These are phyloP conservation scores for Leptinotarsa peninsularis DNA, from an alignment of 2,888 invertebrate species.

Conservation along the genomic window DNA sequence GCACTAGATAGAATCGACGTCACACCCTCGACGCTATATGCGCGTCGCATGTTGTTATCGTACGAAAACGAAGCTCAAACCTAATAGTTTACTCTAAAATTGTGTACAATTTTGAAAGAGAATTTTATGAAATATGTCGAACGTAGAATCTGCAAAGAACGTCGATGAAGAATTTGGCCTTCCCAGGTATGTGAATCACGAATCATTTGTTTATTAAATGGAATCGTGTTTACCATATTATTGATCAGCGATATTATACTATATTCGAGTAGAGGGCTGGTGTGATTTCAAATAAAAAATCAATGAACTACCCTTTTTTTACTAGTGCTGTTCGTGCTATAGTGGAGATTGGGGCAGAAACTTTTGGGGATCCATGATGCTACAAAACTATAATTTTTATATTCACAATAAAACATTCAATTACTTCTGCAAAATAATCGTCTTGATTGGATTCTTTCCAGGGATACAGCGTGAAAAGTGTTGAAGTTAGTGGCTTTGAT, in stretches of 20 bases:
- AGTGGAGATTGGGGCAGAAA: too few relatives aligned
- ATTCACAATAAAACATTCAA: too few relatives aligned
- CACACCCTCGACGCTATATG: constrained; percentile 14
- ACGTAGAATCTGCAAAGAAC: constrained; percentile 16
- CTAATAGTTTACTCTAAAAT: constrained; percentile 1
- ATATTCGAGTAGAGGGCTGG: too few relatives aligned
- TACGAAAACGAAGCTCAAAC: not conserved
- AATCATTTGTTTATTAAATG: not conserved
- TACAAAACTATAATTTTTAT: too few relatives aligned
- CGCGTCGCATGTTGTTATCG: constrained; percentile 23
- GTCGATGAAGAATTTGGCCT: constrained; percentile 15
- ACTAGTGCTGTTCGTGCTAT: too few relatives aligned
- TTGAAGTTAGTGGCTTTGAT: too few relatives aligned
- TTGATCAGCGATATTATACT: not conserved
- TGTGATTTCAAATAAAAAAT: too few relatives aligned
- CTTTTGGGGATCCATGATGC: too few relatives aligned
- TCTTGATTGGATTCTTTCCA: too few relatives aligned
- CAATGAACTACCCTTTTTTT: too few relatives aligned
- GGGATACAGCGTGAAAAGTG: too few relatives aligned
- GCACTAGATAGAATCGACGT: not conserved
- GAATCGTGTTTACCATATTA: not conserved
- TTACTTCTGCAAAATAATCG: too few relatives aligned
- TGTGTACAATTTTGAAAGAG: not conserved
- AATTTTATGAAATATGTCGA: constrained; percentile 16
- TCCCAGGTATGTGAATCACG: constrained; percentile 10